Percentiles rank a stretch among this genome's conserved stretches.
Evolutionary conservation across 2,113 vertebrate genomes (phyloP).

Genomic region (Cheilinus undulatus): DNA sequence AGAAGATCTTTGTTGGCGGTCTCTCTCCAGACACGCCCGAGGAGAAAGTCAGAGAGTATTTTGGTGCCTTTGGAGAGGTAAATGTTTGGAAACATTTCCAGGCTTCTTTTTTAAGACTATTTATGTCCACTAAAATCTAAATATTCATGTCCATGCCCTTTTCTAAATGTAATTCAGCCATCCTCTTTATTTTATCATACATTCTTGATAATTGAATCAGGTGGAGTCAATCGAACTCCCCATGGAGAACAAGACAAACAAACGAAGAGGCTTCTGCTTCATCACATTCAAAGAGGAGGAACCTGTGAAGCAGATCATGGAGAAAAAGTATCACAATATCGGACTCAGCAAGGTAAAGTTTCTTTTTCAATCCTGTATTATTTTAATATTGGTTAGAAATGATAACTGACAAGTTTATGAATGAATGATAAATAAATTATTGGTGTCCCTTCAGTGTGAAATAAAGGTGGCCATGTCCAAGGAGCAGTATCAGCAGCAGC

Average conservation of each 20-base stretch:
- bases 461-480: constrained; percentile 99
- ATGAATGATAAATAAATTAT: background rate
- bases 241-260: constrained; percentile 99
- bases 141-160: no score
- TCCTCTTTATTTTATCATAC: background rate
- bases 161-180: no score
- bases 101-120: no score
- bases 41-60: constrained; percentile 98
- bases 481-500: constrained; percentile 98
- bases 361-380: no score
- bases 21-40: constrained; percentile 98
- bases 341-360: constrained; percentile 95
- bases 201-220: constrained; percentile 71
- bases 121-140: no score
- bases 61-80: constrained; percentile 96
- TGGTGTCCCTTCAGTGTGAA: constrained; percentile 88
- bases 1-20: constrained; percentile 99
- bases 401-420: background rate
- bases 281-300: constrained; percentile 98
- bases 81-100: no score
- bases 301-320: constrained; percentile 97
- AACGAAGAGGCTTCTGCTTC: constrained; percentile 98
- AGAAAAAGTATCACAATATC: constrained; percentile 99
- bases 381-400: background rate
- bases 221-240: constrained; percentile 97